Evolutionary conservation across 1,140 invertebrate genomes (phyloP), one percentile per base, ranked within the genome.

Genomic region (Archivesica marissinica): DNA sequence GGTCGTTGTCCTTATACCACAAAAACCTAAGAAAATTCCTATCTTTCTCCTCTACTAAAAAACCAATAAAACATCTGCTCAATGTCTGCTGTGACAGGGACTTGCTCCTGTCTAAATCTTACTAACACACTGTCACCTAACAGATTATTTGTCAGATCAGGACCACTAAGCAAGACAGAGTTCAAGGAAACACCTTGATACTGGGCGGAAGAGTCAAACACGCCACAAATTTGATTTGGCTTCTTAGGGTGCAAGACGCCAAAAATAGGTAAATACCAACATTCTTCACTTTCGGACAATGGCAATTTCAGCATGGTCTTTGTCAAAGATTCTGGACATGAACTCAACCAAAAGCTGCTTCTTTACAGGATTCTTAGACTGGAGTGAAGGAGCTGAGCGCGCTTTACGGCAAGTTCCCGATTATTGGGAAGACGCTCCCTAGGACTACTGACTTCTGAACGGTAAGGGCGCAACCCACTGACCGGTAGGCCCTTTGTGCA

Each of bases 1-100:
- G 25, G 39, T 86, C 56, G 28, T 81, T 82, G 35, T 86, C 52
- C 38, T 39, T 47, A 25, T 61, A 70, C 84, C 84, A 86, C 20
- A 86, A 35, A 52, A 87, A 87, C 3, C 64, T 20, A 28, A 72
- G 30, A 66, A 81, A 54, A 38, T 72, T 72, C 38, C 79, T 47
- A 33, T 80, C 38, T 11, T 68, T 28, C 41, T 52, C 64, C 20
- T 28, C 13, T 15, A 72, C 64, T n/a, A 2, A 17, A 11, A 20
- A 81, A 81, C 13, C 30, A 54, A 72, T 66, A 44, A 72, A 81
- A 81, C 61, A 81, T 72, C n/a, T 68, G 41, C 17, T 70, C 23
- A 17, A 81, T 81, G 28, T 81, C 79, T 15, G 61, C 47, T 6
- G 47, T 72, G 38, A 72, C n/a, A 1, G 64, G 61, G 4, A 81